Evolutionary conservation across 2,888 invertebrate species (phyloP), one percentile per base, ranked within the genome.

Genomic region (Philaethria dido): DNA sequence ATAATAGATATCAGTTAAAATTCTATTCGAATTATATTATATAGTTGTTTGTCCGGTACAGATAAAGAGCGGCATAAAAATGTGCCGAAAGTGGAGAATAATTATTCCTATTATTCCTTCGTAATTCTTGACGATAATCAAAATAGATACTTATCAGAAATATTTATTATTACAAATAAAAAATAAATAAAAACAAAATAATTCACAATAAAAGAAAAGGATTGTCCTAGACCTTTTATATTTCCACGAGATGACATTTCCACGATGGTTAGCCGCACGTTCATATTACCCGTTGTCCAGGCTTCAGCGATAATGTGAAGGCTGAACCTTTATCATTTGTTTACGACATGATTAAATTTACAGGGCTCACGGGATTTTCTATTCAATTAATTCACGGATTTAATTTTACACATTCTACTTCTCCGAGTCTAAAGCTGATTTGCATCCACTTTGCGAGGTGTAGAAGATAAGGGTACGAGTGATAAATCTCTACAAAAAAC

Each of bases 261-360:
- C 85, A 79, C 80, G 86, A 77, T 85, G 88, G 86, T 86, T 89
- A 85, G 83, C 88, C 89, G 78, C 87, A 88, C 89, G 89, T 89
- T 89, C 87, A 89, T 89, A 86, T 86, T 87, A 87, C 87, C 82
- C 82, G 83, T 83, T 80, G 86, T 81, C 84, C 83, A 78, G 78
- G 80, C 82, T 81, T 80, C 83, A 80, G 81, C 83, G 83, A 84
- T 88, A 88, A 89, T 86, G 85, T 79, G 82, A 81, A 82, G 84
- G 86, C 80, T 80, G 80, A 82, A 88, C 89, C 89, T 89, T 83
- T 85, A 83, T 88, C 88, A 89, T 89, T 89, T 90, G 88, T 89
- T 89, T 85, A 85, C 77, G 70, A 81, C 78, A 84, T 89, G 86
- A 89, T 91, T 89, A 89, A 89, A 90, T 91, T 90, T 89, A 85